Base-by-base conservation (phyloP, 2,113 vertebrate species). In the Centropristis striata region DNA sequence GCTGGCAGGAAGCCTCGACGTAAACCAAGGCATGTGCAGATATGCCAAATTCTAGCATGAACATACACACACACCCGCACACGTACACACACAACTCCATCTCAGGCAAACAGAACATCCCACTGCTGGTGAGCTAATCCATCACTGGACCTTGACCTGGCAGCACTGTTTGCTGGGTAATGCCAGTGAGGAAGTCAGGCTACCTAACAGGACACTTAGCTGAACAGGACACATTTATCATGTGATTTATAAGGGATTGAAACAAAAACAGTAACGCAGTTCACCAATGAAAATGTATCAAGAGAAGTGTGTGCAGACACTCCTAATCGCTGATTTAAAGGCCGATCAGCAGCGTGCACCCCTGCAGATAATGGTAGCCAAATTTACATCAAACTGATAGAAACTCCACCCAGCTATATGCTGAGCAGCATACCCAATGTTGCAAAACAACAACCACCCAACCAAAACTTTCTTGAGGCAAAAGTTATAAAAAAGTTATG, bases 1-100 rank as follows among this genome's bases (percentile, higher is more conserved):
- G 18, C 66, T 70, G 28, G 20, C 80, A 84, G 69, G 66, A 85
- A 61, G 76, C 67, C 25, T 76, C 44, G 65, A 75, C 84, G 77
- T 68, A 25, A 76, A 77, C 79, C 50, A 58, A 77, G 68, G 49
- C 49, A 49, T 72, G 65, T 72, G 74, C 60, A 76, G 47, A 83
- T 73, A 83, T 77, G 61, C 37, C 61, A 21, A 70, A 83, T 78
- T 37, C 21, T 64, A 41, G 28, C 5, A 39, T 20, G 16, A 14
- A 41, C 51, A 78, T 54, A 57, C n/a, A 49, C 59, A 57, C 4
- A 14, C 41, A 39, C 46, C 37, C 32, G 14, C 53, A 58, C 20
- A 41, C n/a, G 65, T 9, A 37, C 53, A 68, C 61, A 47, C 14
- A 36, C 50, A 42, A 1, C 8, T 36, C 27, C 42, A 47, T 23